Conservation (phyloP, 64 coral and sea anemone genomes). For the Exaiptasia diaphana region DNA sequence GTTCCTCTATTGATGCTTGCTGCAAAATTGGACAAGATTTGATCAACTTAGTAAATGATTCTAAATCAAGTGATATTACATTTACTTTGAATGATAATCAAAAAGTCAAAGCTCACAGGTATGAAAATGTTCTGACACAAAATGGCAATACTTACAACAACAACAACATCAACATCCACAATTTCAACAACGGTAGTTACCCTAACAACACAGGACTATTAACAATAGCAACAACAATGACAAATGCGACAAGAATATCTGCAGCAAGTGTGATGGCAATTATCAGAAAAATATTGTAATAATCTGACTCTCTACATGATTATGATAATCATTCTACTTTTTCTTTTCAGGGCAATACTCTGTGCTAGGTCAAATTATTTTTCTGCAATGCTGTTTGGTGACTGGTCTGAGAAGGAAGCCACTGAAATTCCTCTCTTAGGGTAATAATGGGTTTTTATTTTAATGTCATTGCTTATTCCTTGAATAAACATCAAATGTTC, state of each 20-base stretch:
- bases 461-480: too few species aligned
- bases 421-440: conserved; percentile 51
- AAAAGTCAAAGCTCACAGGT: conserved; percentile 81
- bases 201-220: too few species aligned
- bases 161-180: neutral
- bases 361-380: conserved; percentile 81
- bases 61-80: conserved; percentile 51
- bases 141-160: neutral
- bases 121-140: neutral
- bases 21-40: conserved; percentile 73
- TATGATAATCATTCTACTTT: too few species aligned
- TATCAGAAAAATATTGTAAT: neutral
- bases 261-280: neutral
- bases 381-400: conserved; percentile 77
- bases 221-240: too few species aligned
- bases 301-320: neutral
- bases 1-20: conserved; percentile 1
- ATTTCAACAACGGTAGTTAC: too few species aligned
- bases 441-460: too few species aligned
- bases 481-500: neutral
- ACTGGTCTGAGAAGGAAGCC: conserved; percentile 60
- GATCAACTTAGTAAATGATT: conserved; percentile 32
- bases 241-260: too few species aligned
- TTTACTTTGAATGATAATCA: conserved; percentile 43
- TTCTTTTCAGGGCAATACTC: conserved; percentile 59